A percentile compares a stretch with the other conserved stretches of the same genome.
These are phyloP conservation scores for Malaclemys terrapin DNA, from an alignment of 2,113 vertebrate species.

Conservation along the genomic window DNA sequence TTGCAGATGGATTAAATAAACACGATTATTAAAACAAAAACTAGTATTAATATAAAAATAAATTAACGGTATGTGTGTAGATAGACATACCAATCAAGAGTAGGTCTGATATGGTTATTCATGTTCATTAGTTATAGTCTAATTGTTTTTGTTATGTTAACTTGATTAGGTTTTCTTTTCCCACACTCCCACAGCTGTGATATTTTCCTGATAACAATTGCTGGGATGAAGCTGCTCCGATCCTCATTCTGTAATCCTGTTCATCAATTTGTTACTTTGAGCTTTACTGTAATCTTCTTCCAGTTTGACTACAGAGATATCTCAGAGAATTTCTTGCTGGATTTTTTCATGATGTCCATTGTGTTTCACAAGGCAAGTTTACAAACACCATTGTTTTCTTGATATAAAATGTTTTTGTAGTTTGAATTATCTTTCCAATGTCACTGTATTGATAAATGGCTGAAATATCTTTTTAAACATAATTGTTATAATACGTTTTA, in stretches of 20 bases:
- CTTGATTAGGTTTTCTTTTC: constrained; percentile 62
- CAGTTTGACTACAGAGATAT: constrained; percentile 92
- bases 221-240: constrained; percentile 95
- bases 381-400: not conserved
- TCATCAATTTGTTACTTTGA: constrained; percentile 92
- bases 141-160: not conserved
- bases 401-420: not conserved
- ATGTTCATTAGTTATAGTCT: not conserved
- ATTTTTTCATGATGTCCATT: constrained; percentile 97
- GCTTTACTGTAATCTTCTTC: constrained; percentile 96
- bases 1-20: not conserved
- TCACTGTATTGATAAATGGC: not conserved
- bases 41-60: not conserved
- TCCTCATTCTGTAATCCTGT: constrained; percentile 94
- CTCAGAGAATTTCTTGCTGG: constrained; percentile 95
- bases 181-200: constrained; percentile 86
- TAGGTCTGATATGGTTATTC: not conserved
- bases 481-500: not conserved
- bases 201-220: constrained; percentile 92
- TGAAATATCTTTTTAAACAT: not conserved
- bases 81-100: not conserved
- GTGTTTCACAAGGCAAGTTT: constrained; percentile 93
- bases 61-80: not conserved
- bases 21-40: not conserved
- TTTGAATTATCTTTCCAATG: not conserved